Evolutionary conservation across 2,797 vertebrate species (phyloP).

Genomic region (Tragopan temminckii): DNA sequence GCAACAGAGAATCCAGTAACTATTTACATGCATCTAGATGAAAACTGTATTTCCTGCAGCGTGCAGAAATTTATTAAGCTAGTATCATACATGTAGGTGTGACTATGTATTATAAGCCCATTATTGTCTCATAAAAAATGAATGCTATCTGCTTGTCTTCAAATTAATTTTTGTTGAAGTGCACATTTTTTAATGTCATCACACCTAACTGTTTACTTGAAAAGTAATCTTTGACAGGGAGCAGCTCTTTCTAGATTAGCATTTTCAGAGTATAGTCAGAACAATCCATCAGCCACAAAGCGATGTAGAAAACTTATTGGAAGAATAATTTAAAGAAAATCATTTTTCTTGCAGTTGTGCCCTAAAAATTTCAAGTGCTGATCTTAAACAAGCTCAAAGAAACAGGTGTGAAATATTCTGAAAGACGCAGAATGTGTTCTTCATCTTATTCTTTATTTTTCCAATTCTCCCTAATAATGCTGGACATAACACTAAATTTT

Average conservation of each 20-base stretch:
- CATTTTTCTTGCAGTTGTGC: not conserved
- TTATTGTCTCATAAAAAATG: not conserved
- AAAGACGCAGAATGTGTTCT: not conserved
- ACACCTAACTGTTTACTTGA: not conserved
- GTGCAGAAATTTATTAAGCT: not conserved
- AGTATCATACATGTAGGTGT: not conserved
- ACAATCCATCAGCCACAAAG: not conserved
- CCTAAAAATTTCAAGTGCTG: not conserved
- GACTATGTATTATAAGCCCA: not conserved
- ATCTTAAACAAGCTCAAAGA: not conserved
- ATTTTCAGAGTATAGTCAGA: not conserved
- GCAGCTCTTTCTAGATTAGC: not conserved
- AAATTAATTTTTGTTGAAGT: not conserved
- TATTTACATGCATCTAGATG: not conserved
- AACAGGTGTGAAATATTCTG: not conserved
- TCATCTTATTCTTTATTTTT: not conserved
- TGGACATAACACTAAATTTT: not conserved
- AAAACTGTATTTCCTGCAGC: not conserved
- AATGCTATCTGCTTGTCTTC: not conserved
- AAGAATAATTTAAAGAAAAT: not conserved
- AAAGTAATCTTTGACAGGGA: not conserved
- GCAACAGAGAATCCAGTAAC: not conserved
- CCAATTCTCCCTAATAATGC: not conserved
- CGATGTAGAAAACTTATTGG: not conserved
- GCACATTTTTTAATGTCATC: rapidly evolving